Evolutionary conservation across 2,888 invertebrate genomes (phyloP).

Genomic region (Atethmia centrago): DNA sequence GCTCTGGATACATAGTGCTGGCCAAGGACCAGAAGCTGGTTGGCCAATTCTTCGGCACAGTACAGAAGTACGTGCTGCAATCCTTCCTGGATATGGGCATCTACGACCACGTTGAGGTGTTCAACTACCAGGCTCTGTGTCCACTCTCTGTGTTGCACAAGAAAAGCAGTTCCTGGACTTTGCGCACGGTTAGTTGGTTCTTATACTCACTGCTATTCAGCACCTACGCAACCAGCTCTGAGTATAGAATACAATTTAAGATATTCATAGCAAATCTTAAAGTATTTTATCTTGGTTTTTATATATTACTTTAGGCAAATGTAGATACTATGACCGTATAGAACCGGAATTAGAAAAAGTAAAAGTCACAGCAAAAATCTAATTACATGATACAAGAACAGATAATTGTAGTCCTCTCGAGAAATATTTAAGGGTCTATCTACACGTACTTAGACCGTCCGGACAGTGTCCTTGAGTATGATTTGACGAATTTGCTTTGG

Average conservation of each 20-base stretch:
- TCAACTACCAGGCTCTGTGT: slow-evolving; percentile 96
- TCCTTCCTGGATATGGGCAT: slow-evolving; percentile 93
- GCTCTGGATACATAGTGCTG: slow-evolving; percentile 96
- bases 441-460: too few relatives aligned
- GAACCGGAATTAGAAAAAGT: background rate
- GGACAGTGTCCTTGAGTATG: background rate
- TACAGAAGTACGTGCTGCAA: slow-evolving; percentile 92
- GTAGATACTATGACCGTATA: background rate
- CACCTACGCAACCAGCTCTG: background rate
- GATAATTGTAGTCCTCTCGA: background rate
- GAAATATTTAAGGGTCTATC: background rate
- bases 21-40: slow-evolving; percentile 92
- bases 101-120: slow-evolving; percentile 94
- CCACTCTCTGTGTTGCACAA: slow-evolving; percentile 71
- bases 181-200: slow-evolving; percentile 74
- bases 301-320: background rate
- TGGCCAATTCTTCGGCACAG: slow-evolving; percentile 96
- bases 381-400: background rate
- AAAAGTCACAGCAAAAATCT: background rate
- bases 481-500: background rate
- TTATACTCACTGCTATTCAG: background rate
- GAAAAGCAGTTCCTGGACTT: slow-evolving; percentile 75
- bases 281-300: background rate
- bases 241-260: background rate
- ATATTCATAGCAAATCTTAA: background rate